Evolutionary conservation across 1,140 invertebrate genomes (phyloP).

Genomic region (Cardiocondyla obscurior): DNA sequence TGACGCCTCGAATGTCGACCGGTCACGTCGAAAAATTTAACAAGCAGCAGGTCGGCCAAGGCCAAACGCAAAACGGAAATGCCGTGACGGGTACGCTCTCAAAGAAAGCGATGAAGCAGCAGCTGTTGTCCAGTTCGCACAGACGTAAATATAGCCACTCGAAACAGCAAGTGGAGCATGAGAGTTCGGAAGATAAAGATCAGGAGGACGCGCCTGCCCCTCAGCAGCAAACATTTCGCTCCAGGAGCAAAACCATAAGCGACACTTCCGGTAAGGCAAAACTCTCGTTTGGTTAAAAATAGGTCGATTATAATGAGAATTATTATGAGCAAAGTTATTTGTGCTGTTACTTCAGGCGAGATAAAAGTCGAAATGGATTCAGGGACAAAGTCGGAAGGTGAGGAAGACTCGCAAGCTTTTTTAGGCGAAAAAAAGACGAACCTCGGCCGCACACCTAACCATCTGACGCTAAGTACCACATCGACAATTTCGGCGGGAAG

Average conservation of each 20-base stretch:
- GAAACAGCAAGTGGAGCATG: slow-evolving; percentile 94
- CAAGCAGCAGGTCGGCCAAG: slow-evolving; percentile 69
- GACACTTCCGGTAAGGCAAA: slow-evolving; percentile 89
- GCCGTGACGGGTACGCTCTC: slow-evolving; percentile 78
- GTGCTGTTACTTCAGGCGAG: slow-evolving; percentile 74
- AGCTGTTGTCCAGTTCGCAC: slow-evolving; percentile 89
- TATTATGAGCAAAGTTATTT: background rate
- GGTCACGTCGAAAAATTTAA: slow-evolving; percentile 81
- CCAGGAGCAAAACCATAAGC: slow-evolving; percentile 94
- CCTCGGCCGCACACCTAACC: slow-evolving; percentile 94
- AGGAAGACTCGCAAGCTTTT: slow-evolving; percentile 90
- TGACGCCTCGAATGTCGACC: slow-evolving; percentile 78
- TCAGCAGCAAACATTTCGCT: slow-evolving; percentile 87
- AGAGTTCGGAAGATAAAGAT: slow-evolving; percentile 84
- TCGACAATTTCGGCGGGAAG: slow-evolving; percentile 97
- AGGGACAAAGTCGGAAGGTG: slow-evolving; percentile 93
- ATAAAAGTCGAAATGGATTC: slow-evolving; percentile 86
- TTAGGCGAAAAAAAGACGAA: slow-evolving; percentile 88
- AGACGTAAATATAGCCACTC: slow-evolving; percentile 93
- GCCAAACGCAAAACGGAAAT: slow-evolving; percentile 70
- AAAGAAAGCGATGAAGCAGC: slow-evolving; percentile 80
- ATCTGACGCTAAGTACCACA: slow-evolving; percentile 95
- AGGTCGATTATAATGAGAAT: background rate
- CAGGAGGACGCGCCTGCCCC: slow-evolving; percentile 73
- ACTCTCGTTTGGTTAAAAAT: background rate